A percentile compares a stretch with the other conserved stretches of the same genome.
Conservation (phyloP, 2,888 invertebrate species). For the Trisateles emortualis region DNA sequence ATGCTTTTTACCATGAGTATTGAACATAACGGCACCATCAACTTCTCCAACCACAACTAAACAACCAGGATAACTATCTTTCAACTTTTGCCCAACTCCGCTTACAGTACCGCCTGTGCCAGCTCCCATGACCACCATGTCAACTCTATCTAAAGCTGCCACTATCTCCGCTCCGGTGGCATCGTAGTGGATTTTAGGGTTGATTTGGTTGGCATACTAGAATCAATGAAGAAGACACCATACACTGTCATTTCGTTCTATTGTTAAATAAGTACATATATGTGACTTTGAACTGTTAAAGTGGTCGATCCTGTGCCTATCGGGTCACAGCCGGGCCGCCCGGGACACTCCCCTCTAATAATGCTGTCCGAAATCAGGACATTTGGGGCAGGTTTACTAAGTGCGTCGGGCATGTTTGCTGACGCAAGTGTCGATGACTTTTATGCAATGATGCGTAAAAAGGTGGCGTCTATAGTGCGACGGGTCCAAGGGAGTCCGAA, state of each 20-base stretch:
- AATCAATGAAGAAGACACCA: conserved; percentile 11
- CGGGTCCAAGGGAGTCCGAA: too few species aligned
- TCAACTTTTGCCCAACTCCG: conserved; percentile 94
- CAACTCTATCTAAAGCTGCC: conserved; percentile 88
- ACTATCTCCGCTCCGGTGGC: conserved; percentile 96
- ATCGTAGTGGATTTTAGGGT: conserved; percentile 97
- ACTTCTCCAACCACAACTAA: conserved; percentile 95
- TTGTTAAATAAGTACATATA: background rate
- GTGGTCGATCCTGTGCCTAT: too few species aligned
- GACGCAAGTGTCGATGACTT: too few species aligned
- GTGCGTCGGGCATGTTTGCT: too few species aligned
- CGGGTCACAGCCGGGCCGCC: too few species aligned
- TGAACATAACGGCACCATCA: conserved; percentile 89
- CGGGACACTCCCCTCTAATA: too few species aligned
- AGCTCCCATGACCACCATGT: conserved; percentile 92
- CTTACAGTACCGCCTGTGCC: conserved; percentile 97
- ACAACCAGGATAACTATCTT: conserved; percentile 91
- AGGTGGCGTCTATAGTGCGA: too few species aligned
- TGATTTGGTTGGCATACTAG: conserved; percentile 95
- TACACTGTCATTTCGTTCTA: too few species aligned
- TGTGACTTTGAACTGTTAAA: too few species aligned
- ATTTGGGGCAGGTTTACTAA: too few species aligned
- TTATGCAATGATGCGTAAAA: too few species aligned
- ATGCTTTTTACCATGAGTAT: conserved; percentile 43
- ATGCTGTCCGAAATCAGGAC: too few species aligned